Evolutionary conservation across 2,888 invertebrate genomes (phyloP).

Genomic region (Pachydiplax longipennis): DNA sequence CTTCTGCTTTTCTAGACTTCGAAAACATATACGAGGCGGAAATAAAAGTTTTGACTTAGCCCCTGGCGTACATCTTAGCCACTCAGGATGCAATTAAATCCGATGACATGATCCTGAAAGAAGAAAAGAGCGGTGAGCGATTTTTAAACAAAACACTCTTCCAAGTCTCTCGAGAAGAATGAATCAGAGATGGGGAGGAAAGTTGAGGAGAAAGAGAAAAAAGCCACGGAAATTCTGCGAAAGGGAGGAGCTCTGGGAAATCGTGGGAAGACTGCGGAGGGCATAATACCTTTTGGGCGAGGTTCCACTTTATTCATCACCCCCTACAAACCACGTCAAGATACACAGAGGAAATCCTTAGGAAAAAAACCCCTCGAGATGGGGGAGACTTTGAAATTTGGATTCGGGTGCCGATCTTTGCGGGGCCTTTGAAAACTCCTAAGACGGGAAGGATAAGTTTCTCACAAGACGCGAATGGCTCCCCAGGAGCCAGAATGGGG

Average conservation of each 20-base stretch:
- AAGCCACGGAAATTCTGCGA: background rate
- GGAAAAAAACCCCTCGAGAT: background rate
- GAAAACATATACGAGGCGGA: too few relatives aligned
- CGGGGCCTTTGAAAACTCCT: background rate
- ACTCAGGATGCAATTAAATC: too few relatives aligned
- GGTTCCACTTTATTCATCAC: background rate
- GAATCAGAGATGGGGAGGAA: too few relatives aligned
- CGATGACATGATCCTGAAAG: too few relatives aligned
- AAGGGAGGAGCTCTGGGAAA: background rate
- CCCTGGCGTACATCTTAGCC: too few relatives aligned
- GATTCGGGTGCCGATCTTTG: background rate
- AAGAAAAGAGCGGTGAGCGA: too few relatives aligned
- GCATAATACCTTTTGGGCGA: slow-evolving; percentile 3
- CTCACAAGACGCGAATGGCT: background rate
- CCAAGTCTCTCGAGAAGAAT: too few relatives aligned
- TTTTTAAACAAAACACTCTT: too few relatives aligned
- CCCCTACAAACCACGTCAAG: slow-evolving; percentile 1
- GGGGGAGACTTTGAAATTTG: background rate
- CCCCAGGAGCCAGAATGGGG: background rate
- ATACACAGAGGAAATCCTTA: background rate
- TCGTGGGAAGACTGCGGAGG: background rate
- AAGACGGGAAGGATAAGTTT: background rate
- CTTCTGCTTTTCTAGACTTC: too few relatives aligned
- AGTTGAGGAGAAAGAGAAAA: background rate
- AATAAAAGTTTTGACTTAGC: too few relatives aligned